Evolutionary conservation across 2,113 vertebrate genomes (phyloP).

Genomic region (Neolamprologus ventralis): DNA sequence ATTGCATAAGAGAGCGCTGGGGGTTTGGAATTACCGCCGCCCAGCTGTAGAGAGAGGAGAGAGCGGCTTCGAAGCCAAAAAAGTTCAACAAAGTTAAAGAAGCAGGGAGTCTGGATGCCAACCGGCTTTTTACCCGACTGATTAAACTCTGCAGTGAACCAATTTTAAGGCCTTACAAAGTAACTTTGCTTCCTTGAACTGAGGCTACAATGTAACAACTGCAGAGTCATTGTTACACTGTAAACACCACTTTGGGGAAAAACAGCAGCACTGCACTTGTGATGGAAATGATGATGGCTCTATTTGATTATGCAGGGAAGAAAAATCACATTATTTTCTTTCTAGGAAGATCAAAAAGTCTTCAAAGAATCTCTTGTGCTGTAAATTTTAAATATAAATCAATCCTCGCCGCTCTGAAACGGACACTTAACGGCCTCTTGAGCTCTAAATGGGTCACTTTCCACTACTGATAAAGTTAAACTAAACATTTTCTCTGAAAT

Average conservation of each 20-base stretch:
- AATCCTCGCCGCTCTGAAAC: accelerated
- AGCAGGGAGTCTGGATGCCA: background rate
- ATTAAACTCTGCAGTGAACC: accelerated
- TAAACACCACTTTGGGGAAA: background rate
- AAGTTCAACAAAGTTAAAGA: background rate
- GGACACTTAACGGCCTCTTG: accelerated
- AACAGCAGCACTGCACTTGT: background rate
- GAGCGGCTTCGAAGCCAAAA: background rate
- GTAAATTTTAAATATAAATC: background rate
- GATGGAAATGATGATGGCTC: background rate
- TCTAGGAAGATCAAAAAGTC: background rate
- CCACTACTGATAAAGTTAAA: background rate
- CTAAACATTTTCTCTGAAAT: accelerated
- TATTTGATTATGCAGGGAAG: background rate
- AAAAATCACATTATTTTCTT: background rate
- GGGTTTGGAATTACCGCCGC: background rate
- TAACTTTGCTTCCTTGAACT: background rate
- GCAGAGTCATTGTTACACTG: background rate
- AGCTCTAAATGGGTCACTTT: background rate
- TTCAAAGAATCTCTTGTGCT: background rate
- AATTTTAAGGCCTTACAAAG: background rate
- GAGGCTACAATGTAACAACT: background rate
- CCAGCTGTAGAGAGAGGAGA: background rate
- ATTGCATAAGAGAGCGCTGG: background rate
- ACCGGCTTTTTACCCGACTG: background rate